These are phyloP conservation scores for Pediacus dermestoides DNA, from an alignment of 2,888 invertebrate genomes.

Conservation along the genomic window DNA sequence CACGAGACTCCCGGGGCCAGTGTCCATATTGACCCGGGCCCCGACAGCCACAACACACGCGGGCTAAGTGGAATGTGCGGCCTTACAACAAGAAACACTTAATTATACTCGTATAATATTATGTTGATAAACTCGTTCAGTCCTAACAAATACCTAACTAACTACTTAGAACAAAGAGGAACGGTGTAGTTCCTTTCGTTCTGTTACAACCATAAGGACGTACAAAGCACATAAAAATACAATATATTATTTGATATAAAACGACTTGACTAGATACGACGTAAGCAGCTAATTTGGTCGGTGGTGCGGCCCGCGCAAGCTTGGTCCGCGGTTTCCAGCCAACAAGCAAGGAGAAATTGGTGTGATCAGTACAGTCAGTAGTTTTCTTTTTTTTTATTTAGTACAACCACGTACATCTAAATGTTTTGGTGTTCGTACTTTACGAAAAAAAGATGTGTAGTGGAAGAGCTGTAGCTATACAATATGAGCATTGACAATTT, in stretches of 20 bases:
- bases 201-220: conserved; percentile 41
- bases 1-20: conserved; percentile 31
- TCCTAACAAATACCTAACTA: conserved; percentile 46
- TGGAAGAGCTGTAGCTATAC: conserved; percentile 29
- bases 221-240: conserved; percentile 51
- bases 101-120: conserved; percentile 40
- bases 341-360: conserved; percentile 48
- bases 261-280: conserved; percentile 48
- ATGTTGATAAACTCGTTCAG: conserved; percentile 45
- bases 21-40: conserved; percentile 16
- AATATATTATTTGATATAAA: conserved; percentile 48
- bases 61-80: conserved; percentile 40
- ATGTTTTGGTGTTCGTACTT: conserved; percentile 44
- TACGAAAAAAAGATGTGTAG: conserved; percentile 30
- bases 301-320: conserved; percentile 45
- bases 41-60: conserved; percentile 44
- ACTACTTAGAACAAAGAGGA: conserved; percentile 19
- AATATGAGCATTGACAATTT: conserved; percentile 21
- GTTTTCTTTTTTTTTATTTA: conserved; percentile 24
- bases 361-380: conserved; percentile 47
- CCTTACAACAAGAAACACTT: conserved; percentile 49
- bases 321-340: conserved; percentile 50
- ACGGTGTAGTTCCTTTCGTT: conserved; percentile 13
- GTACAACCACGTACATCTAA: conserved; percentile 39
- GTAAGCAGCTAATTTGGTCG: conserved; percentile 46